phyloP scores from a whole-genome alignment of 2,888 invertebrate genomes.

The Ormia ochracea region DNA sequence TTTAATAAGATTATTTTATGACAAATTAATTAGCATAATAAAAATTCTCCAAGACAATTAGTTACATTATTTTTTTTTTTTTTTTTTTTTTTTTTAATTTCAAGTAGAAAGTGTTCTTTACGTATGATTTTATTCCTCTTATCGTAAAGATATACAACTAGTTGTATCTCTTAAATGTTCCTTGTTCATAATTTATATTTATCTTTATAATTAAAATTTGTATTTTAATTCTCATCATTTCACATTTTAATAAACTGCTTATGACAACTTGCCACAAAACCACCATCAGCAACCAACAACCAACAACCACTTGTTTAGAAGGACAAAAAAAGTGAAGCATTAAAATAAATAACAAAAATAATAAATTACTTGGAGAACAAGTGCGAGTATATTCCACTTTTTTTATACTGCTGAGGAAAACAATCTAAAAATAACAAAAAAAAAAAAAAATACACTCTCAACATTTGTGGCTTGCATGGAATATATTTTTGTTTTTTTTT shows the following conservation, averaged over 20 bases:
- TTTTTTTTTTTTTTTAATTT: no score
- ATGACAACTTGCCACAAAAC: conserved; percentile 50
- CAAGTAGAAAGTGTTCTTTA: no score
- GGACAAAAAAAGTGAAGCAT: background rate
- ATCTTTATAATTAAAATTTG: conserved; percentile 28
- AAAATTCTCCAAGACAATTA: no score
- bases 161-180: background rate
- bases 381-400: background rate
- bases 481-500: no score
- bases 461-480: background rate
- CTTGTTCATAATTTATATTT: background rate
- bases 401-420: background rate
- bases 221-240: conserved; percentile 42
- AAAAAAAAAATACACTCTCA: background rate
- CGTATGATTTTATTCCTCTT: background rate
- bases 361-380: conserved; percentile 29
- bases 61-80: no score
- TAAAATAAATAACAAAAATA: conserved; percentile 20
- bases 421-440: background rate
- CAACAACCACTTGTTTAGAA: conserved; percentile 40
- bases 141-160: background rate
- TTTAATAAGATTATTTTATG: no score
- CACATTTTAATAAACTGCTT: conserved; percentile 47
- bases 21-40: no score
- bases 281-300: conserved; percentile 28